phyloP scores from a whole-genome alignment of 2,888 invertebrate genomes.

The Taphrorychus bicolor region DNA sequence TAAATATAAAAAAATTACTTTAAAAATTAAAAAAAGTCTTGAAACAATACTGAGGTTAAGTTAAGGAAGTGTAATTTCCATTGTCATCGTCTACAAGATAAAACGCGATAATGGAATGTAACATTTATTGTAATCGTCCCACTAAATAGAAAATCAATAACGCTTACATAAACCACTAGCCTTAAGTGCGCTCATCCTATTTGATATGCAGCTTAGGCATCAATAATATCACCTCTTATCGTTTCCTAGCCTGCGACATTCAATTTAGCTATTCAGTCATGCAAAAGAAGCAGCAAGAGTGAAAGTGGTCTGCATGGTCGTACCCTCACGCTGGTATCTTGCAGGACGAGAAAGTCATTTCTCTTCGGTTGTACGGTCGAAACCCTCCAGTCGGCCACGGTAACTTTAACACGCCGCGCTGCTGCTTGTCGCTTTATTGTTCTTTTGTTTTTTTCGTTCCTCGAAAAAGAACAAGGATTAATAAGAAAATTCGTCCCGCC shows the following conservation, averaged over 20 bases:
- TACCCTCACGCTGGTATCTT: conserved; percentile 26
- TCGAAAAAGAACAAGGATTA: conserved; percentile 1
- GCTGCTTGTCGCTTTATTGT: conserved; percentile 12
- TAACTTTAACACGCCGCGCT: conserved; percentile 22
- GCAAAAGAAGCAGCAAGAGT: conserved; percentile 39
- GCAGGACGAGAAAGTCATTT: conserved; percentile 34
- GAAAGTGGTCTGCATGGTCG: conserved; percentile 37
- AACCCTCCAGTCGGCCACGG: conserved; percentile 33
- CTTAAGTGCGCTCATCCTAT: background rate
- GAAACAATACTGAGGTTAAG: too few species aligned
- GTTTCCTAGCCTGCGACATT: conserved; percentile 17
- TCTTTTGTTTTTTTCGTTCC: conserved; percentile 7
- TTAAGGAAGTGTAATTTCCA: too few species aligned
- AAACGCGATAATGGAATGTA: too few species aligned
- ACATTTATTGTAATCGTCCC: background rate
- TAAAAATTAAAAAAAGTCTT: too few species aligned
- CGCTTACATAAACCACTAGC: background rate
- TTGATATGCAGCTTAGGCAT: background rate
- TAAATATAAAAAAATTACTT: too few species aligned
- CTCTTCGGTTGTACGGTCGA: conserved; percentile 16
- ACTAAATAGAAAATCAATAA: background rate
- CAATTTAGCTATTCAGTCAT: conserved; percentile 26
- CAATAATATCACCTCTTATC: background rate
- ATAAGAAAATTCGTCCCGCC: background rate
- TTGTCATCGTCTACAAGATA: too few species aligned